Conservation (phyloP, 1,140 invertebrate genomes). For the Drosophila dunni region DNA sequence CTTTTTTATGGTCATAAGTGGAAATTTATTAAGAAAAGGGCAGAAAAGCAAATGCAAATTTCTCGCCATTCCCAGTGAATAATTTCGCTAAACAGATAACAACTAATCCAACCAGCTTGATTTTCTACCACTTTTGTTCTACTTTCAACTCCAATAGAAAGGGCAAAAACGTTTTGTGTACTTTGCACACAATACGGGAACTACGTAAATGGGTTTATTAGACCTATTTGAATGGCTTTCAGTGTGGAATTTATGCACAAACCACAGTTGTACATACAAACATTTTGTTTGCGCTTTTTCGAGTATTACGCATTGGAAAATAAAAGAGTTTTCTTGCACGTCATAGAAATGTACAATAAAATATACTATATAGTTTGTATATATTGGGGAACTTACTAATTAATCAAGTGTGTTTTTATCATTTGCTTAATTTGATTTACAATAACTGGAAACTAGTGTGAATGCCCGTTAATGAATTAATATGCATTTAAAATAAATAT, state of each 20-base stretch:
- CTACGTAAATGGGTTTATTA: not conserved
- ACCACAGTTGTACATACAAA: not conserved
- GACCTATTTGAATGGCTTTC: not conserved
- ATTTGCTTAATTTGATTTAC: not conserved
- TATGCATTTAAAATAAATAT: not conserved
- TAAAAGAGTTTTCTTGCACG: constrained; percentile 11
- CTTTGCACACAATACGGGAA: constrained; percentile 8
- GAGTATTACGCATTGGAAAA: constrained; percentile 25
- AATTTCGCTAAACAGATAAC: not conserved
- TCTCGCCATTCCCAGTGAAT: not conserved
- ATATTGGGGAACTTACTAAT: not conserved
- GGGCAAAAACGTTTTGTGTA: constrained; percentile 13
- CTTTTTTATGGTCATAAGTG: too few relatives aligned
- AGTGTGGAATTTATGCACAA: constrained; percentile 10
- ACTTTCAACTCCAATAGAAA: constrained; percentile 4
- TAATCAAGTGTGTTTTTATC: too few relatives aligned
- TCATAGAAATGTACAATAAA: not conserved
- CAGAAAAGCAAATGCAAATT: constrained; percentile 1
- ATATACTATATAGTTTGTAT: not conserved
- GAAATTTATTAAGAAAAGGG: too few relatives aligned
- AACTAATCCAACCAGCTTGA: constrained; percentile 1
- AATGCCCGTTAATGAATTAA: not conserved
- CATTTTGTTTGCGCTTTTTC: not conserved
- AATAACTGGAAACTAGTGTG: not conserved
- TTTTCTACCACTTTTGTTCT: not conserved